Evolutionary conservation across 1,140 invertebrate genomes (phyloP).

Genomic region (Bombus balteatus): DNA sequence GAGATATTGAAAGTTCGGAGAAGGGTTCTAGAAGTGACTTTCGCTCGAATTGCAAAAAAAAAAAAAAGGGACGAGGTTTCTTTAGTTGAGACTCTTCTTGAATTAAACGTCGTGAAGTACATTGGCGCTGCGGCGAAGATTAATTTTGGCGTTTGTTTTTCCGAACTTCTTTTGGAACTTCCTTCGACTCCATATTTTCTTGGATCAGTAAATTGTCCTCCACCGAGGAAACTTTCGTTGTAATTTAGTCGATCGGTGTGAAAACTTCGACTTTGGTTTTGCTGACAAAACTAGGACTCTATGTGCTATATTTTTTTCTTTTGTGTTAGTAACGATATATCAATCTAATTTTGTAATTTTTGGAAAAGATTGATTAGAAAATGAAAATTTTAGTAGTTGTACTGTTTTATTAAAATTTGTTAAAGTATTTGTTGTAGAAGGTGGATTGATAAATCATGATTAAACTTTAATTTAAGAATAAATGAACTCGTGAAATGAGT

Average conservation of each 20-base stretch:
- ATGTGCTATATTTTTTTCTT: no score
- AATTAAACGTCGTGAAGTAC: conserved; percentile 11
- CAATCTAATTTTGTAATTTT: no score
- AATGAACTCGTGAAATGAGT: no score
- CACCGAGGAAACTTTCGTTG: conserved; percentile 34
- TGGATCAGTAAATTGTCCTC: conserved; percentile 11
- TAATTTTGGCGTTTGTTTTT: conserved; percentile 13
- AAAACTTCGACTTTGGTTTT: not conserved
- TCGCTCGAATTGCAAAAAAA: not conserved
- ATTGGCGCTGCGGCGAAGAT: not conserved
- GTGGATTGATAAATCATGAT: no score
- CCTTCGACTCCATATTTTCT: not conserved
- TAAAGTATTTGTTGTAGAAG: no score
- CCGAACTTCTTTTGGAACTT: not conserved
- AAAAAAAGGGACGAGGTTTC: not conserved
- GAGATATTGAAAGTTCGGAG: not conserved
- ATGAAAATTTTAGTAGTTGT: no score
- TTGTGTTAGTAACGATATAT: no score
- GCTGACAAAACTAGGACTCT: conserved; percentile 9
- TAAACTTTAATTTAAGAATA: no score
- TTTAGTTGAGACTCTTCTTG: not conserved
- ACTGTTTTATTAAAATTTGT: no score
- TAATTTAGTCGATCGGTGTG: conserved; percentile 48
- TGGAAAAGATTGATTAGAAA: no score
- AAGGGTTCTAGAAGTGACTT: no score